These are phyloP conservation scores for Eupithecia inturbata DNA, from an alignment of 2,888 invertebrate genomes.

Conservation along the genomic window DNA sequence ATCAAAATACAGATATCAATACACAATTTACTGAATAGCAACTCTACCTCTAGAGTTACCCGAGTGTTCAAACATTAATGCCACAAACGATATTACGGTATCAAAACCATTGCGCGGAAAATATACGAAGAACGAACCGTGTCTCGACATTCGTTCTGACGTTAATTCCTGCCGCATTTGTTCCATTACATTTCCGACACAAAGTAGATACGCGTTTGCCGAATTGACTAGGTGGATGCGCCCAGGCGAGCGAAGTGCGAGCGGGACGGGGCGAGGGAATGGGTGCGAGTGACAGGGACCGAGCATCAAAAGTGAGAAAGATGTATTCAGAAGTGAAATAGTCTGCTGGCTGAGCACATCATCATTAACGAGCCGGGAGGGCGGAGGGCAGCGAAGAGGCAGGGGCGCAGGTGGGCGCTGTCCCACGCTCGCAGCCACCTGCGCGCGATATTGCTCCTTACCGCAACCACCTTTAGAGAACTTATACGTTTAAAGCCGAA, in stretches of 20 bases:
- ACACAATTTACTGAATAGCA: slow-evolving; percentile 42
- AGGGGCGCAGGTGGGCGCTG: slow-evolving; percentile 83
- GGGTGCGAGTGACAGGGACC: slow-evolving; percentile 65
- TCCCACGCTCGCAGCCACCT: slow-evolving; percentile 82
- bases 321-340: slow-evolving; percentile 88
- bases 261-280: slow-evolving; percentile 64
- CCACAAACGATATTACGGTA: slow-evolving; percentile 71
- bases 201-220: slow-evolving; percentile 84
- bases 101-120: slow-evolving; percentile 82
- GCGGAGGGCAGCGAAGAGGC: slow-evolving; percentile 84
- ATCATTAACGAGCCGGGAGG: slow-evolving; percentile 90
- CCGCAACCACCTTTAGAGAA: slow-evolving; percentile 62
- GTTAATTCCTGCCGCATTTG: slow-evolving; percentile 84
- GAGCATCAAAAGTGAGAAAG: slow-evolving; percentile 84
- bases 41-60: slow-evolving; percentile 35
- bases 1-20: slow-evolving; percentile 36
- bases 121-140: slow-evolving; percentile 80
- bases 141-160: slow-evolving; percentile 82
- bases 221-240: slow-evolving; percentile 84
- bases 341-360: slow-evolving; percentile 90
- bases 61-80: slow-evolving; percentile 48
- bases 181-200: slow-evolving; percentile 85
- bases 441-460: slow-evolving; percentile 78
- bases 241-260: slow-evolving; percentile 74
- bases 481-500: slow-evolving; percentile 65